phyloP scores from a whole-genome alignment of 2,113 vertebrate species.

The Dicaeum eximium region DNA sequence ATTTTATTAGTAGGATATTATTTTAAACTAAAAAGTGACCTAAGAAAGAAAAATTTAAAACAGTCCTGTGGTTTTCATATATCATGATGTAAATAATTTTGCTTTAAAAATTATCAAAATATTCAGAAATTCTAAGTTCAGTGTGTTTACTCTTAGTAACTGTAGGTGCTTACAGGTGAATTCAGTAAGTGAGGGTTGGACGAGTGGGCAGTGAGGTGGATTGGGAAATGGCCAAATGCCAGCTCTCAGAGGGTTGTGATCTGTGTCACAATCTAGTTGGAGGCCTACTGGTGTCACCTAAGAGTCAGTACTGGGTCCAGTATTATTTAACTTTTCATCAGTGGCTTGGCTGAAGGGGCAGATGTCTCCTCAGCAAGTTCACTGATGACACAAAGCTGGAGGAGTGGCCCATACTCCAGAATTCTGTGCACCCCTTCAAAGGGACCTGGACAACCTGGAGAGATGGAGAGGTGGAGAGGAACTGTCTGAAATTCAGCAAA shows the following conservation, averaged over 20 bases:
- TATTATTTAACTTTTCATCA: background rate
- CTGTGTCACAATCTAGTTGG: background rate
- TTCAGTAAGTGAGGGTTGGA: background rate
- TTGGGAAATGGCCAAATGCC: background rate
- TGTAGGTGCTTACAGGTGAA: background rate
- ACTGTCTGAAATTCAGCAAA: background rate
- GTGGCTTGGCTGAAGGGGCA: background rate
- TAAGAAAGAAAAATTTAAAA: background rate
- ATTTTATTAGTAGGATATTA: background rate
- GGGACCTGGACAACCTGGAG: accelerated
- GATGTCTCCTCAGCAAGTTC: too few relatives aligned
- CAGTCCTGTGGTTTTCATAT: background rate
- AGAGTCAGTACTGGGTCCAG: background rate
- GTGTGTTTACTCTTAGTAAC: background rate
- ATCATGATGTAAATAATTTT: background rate
- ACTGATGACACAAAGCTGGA: background rate
- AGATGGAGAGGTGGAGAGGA: background rate
- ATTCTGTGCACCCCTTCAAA: background rate
- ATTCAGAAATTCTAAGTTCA: background rate
- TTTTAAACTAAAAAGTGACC: background rate
- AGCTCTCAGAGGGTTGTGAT: background rate
- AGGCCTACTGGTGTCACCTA: background rate
- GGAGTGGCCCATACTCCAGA: too few relatives aligned
- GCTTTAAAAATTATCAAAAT: background rate
- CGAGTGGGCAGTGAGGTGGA: background rate